Evolutionary conservation across 2,888 invertebrate genomes (phyloP).

Genomic region (Gordius sp.): DNA sequence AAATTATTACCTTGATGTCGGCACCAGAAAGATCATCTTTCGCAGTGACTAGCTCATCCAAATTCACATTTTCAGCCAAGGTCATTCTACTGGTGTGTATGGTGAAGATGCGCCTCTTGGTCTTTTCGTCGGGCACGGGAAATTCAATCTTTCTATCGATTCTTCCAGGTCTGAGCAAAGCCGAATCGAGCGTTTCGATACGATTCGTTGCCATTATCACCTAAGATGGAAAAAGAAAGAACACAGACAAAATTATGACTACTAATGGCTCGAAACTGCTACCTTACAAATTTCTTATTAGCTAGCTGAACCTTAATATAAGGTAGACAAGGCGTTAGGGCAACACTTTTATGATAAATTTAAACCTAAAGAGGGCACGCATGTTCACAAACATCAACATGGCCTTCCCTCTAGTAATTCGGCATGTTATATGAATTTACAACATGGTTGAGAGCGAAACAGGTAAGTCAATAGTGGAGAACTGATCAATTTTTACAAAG

Average conservation of each 20-base stretch:
- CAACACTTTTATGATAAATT: neutral
- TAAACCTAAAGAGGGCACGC: too few species aligned
- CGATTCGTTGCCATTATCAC: slow-evolving; percentile 90
- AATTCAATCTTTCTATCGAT: slow-evolving; percentile 98
- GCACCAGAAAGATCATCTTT: slow-evolving; percentile 91
- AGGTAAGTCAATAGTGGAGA: too few species aligned
- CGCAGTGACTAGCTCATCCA: slow-evolving; percentile 88
- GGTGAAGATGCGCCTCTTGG: slow-evolving; percentile 74
- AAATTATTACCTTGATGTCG: slow-evolving; percentile 31
- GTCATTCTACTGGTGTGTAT: slow-evolving; percentile 99
- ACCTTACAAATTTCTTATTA: neutral
- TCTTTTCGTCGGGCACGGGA: slow-evolving; percentile 92
- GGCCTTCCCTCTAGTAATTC: too few species aligned
- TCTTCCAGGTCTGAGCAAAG: slow-evolving; percentile 84
- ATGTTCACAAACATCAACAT: too few species aligned
- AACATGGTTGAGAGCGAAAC: too few species aligned
- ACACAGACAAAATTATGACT: too few species aligned
- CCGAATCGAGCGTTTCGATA: slow-evolving; percentile 92
- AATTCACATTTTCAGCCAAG: slow-evolving; percentile 71
- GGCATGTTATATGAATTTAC: too few species aligned
- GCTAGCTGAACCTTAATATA: neutral
- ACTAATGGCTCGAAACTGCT: too few species aligned
- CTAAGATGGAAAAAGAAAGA: too few species aligned
- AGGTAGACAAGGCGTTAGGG: neutral
- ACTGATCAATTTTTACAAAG: too few species aligned